phyloP scores from a whole-genome alignment of 2,113 vertebrate genomes.

The Tachuris rubrigastra region DNA sequence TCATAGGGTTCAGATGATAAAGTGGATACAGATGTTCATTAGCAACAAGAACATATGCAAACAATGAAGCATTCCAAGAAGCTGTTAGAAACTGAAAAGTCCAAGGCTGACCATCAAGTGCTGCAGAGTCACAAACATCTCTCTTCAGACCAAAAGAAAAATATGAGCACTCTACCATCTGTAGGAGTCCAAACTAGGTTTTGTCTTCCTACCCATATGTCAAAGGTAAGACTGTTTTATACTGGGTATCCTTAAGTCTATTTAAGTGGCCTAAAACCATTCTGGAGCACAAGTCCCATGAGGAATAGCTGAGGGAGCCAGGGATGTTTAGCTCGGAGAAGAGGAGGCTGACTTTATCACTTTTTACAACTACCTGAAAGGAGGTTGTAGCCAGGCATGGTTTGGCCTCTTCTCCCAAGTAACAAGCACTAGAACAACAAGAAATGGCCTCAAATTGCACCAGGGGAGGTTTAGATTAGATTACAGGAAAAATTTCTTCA shows the following conservation, averaged over 20 bases:
- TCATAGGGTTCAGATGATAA: not conserved
- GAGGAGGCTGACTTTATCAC: not conserved
- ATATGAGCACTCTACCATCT: not conserved
- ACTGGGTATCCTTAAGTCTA: not conserved
- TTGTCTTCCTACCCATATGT: not conserved
- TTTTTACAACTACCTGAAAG: not conserved
- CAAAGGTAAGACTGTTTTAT: not conserved
- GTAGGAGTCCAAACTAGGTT: not conserved
- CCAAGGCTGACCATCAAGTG: not conserved
- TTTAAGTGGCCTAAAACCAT: not conserved
- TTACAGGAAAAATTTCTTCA: not conserved
- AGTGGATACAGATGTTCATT: slow-evolving; percentile 48
- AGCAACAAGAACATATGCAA: slow-evolving; percentile 16
- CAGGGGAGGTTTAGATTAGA: not conserved
- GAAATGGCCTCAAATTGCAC: not conserved
- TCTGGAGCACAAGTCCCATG: not conserved
- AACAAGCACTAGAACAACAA: not conserved
- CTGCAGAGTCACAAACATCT: not conserved
- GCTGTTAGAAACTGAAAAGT: not conserved
- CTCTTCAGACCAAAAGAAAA: not conserved
- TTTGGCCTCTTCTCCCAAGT: not conserved
- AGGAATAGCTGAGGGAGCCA: not conserved
- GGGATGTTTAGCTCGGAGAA: not conserved
- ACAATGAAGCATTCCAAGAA: slow-evolving; percentile 12
- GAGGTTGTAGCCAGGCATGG: not conserved